Evolutionary conservation across 2,797 vertebrate genomes (phyloP).

Genomic region (Craterocephalus amniculus): DNA sequence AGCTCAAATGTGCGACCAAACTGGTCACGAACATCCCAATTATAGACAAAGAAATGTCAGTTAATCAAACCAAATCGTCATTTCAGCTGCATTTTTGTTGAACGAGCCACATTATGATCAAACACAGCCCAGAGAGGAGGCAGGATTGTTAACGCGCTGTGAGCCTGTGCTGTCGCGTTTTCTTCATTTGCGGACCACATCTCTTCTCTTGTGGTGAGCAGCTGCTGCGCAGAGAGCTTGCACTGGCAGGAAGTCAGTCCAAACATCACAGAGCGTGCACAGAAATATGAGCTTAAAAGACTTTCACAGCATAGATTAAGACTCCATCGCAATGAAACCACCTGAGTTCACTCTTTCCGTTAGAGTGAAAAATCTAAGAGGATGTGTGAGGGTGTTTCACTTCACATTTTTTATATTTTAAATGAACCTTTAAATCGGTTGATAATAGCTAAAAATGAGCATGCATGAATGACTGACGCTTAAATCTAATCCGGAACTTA

Average conservation of each 20-base stretch:
- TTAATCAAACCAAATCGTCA: background rate
- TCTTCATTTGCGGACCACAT: conserved; percentile 45
- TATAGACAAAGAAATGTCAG: background rate
- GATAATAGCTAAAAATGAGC: background rate
- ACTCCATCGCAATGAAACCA: conserved; percentile 51
- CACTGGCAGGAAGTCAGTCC: conserved; percentile 79
- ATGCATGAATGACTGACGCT: background rate
- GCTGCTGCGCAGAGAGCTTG: conserved; percentile 63
- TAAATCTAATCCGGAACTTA: background rate
- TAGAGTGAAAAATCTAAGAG: conserved; percentile 22
- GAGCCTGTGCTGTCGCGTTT: background rate
- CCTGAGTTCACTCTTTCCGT: conserved; percentile 52
- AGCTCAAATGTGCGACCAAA: background rate
- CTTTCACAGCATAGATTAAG: conserved; percentile 49
- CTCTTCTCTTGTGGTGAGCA: conserved; percentile 73
- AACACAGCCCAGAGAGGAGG: background rate
- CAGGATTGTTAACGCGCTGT: background rate
- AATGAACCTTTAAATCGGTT: background rate
- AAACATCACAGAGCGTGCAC: conserved; percentile 77
- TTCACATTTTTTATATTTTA: background rate
- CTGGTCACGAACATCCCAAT: background rate
- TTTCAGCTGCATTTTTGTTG: conserved; percentile 2
- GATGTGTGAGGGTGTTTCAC: conserved; percentile 7
- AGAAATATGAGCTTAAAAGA: conserved; percentile 51
- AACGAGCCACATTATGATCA: background rate